Percentiles rank a stretch among this genome's conserved stretches.
Conservation (phyloP, 2,888 invertebrate species). For the Polyommatus icarus region DNA sequence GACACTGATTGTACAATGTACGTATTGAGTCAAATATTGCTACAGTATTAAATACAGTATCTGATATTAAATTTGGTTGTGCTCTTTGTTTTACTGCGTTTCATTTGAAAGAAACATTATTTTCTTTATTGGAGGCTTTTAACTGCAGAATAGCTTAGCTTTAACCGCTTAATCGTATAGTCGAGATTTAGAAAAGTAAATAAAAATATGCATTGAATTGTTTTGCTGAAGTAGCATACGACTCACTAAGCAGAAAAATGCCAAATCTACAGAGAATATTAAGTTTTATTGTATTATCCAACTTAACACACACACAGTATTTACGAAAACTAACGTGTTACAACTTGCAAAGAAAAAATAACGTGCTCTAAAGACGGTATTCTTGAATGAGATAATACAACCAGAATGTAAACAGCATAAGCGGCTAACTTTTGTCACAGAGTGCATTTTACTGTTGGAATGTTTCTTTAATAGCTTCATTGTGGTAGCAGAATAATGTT, state of each 20-base stretch:
- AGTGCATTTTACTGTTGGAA: background rate
- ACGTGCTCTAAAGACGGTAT: background rate
- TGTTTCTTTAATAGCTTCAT: slow-evolving; percentile 18
- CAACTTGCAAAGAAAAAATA: too few species aligned
- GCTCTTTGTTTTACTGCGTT: slow-evolving; percentile 47
- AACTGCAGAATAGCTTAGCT: too few species aligned
- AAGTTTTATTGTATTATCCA: too few species aligned
- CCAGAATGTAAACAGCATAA: background rate
- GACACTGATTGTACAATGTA: slow-evolving; percentile 63
- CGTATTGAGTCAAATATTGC: slow-evolving; percentile 61
- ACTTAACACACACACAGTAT: too few species aligned
- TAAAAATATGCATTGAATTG: too few species aligned
- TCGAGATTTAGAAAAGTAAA: too few species aligned
- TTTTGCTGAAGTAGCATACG: too few species aligned
- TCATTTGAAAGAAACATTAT: background rate
- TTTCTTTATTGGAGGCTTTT: background rate
- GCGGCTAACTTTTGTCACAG: background rate
- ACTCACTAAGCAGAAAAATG: too few species aligned
- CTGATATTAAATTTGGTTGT: slow-evolving; percentile 38
- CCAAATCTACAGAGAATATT: too few species aligned
- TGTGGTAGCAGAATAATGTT: slow-evolving; percentile 27
- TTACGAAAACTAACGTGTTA: too few species aligned
- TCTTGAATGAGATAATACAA: background rate
- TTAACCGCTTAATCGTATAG: too few species aligned
- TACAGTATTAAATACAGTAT: slow-evolving; percentile 59